Evolutionary conservation across 2,113 vertebrate species (phyloP), one percentile per base, ranked within the genome.

Genomic region (Desmodus rotundus): DNA sequence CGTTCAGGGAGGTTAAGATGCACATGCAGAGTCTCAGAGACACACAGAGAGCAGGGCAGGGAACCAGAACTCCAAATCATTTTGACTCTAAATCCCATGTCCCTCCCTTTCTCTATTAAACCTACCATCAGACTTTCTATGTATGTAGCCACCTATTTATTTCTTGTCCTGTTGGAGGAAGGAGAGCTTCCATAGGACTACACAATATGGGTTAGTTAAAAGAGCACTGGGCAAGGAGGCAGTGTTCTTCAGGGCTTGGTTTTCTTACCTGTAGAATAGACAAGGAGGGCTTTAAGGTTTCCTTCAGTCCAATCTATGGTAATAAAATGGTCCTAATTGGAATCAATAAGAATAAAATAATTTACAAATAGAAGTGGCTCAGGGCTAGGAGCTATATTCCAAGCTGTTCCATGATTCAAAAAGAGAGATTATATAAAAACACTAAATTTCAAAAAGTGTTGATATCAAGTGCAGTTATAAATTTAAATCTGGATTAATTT

Each of bases 271-370:
- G n/a, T 17, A 47, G 47, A 78, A 74, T 31, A 56, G 67, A 74
- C 41, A 54, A 70, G 10, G 3, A n/a, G 19, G 4, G 14, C 14
- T 78, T 67, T 45, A 80, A 36, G 54, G 6, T 63, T 24, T n/a
- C n/a, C 41, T 91, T 89, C 31, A 88, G 31, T 28, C 28, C 41
- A 82, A 52, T 47, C 54, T 47, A 6, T 41, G 36, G 7, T 52
- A 54, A 61, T 73, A 45, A 28, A 92, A 94, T 73, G 33, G 11
- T 76, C 65, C 68, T 73, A 43, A 77, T 63, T 63, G 33, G 1
- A 88, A 58, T 89, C 33, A 85, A 67, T 92, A 77, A 87, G 24
- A 87, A 84, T 84, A 76, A 91, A 94, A 93, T 47, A 88, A 91
- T 61, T 96, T 89, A 9, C 65, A 95, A 73, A 78, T 74, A 17